phyloP scores from a whole-genome alignment of 2,888 invertebrate species.

The Galerucella pusilla region DNA sequence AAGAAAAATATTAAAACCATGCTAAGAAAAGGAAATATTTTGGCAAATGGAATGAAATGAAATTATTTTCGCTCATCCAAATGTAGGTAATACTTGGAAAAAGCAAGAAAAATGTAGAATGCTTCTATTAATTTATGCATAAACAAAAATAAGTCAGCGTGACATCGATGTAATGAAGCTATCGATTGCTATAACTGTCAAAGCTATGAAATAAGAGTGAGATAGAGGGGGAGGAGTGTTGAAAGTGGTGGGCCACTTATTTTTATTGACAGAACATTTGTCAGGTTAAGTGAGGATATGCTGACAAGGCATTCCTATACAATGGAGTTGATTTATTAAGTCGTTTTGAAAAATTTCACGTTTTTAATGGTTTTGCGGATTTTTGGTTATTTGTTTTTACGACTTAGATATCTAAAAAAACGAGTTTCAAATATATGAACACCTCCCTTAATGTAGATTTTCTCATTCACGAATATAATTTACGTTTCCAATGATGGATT shows the following conservation, averaged over 20 bases:
- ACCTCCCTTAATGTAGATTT: too few relatives aligned
- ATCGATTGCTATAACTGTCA: slow-evolving; percentile 22
- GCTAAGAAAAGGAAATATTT: too few relatives aligned
- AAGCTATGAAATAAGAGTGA: slow-evolving; percentile 8
- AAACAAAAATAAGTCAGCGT: background rate
- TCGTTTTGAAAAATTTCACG: slow-evolving; percentile 17
- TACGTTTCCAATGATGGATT: too few relatives aligned
- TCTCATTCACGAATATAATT: too few relatives aligned
- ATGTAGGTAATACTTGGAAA: too few relatives aligned
- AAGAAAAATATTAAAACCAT: too few relatives aligned
- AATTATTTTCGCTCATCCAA: too few relatives aligned
- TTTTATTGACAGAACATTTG: slow-evolving; percentile 54
- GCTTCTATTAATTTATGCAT: too few relatives aligned
- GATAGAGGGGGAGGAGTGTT: background rate
- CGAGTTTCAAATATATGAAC: too few relatives aligned
- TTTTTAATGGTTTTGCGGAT: background rate
- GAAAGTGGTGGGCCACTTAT: slow-evolving; percentile 28
- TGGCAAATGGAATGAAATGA: too few relatives aligned
- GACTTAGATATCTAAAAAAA: too few relatives aligned
- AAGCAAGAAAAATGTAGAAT: too few relatives aligned
- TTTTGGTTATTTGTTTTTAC: slow-evolving; percentile 1
- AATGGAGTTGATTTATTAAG: slow-evolving; percentile 42
- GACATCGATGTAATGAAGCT: background rate
- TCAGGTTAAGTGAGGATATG: slow-evolving; percentile 53
- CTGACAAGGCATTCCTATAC: slow-evolving; percentile 57